Conservation (phyloP, 2,113 vertebrate species). For the Papio anubis region DNA sequence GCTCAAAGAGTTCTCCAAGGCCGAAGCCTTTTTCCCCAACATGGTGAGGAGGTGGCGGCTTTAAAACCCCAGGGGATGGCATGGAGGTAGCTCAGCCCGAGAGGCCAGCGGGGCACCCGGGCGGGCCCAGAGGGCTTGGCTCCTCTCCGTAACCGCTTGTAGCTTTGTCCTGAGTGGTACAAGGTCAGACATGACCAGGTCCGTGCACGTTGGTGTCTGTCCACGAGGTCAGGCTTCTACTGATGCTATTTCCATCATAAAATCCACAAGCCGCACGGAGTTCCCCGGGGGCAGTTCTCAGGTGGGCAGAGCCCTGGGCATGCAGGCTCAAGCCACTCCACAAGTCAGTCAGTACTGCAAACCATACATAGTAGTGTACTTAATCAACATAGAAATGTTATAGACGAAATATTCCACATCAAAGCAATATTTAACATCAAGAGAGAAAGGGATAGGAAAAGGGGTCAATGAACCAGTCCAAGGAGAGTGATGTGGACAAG, state of each 20-base stretch:
- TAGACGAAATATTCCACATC: too few species aligned
- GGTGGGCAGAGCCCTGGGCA: too few species aligned
- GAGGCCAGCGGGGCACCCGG: rapidly evolving
- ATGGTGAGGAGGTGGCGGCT: conserved; percentile 85
- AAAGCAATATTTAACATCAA: too few species aligned
- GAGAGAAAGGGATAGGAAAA: too few species aligned
- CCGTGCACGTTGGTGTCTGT: not conserved
- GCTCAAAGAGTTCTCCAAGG: conserved; percentile 20
- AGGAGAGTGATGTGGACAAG: too few species aligned
- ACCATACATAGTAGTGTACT: too few species aligned
- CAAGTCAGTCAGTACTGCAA: too few species aligned
- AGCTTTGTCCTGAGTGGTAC: not conserved
- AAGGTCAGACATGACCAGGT: not conserved
- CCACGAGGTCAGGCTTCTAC: not conserved
- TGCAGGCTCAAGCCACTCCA: too few species aligned
- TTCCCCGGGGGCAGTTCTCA: too few species aligned
- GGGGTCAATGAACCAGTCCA: too few species aligned
- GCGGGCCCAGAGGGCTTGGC: rapidly evolving
- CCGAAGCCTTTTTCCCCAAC: conserved; percentile 89
- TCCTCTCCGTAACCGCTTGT: not conserved
- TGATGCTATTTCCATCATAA: not conserved
- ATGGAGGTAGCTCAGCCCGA: not conserved
- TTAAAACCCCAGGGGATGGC: not conserved
- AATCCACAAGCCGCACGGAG: too few species aligned
- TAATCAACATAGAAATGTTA: too few species aligned